A percentile compares a stretch with the other conserved stretches of the same genome.
Evolutionary conservation across 2,888 invertebrate genomes (phyloP).

Genomic region (Sphaeridia pumilis): DNA sequence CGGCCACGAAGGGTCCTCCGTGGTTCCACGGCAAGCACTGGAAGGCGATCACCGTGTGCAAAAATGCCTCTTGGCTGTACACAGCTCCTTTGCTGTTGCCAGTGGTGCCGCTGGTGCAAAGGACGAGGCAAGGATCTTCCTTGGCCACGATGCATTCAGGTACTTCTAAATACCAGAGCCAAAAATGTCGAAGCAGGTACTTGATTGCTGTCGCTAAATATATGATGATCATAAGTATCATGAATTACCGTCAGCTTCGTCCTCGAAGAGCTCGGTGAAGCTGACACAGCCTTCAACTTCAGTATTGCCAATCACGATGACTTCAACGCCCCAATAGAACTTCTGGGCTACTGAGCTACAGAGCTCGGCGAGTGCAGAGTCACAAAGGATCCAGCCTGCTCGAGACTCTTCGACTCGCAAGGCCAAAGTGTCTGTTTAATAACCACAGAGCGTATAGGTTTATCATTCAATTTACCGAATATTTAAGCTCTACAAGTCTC

Average conservation of each 20-base stretch:
- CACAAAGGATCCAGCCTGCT: constrained; percentile 33
- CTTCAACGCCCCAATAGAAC: constrained; percentile 33
- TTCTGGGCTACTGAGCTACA: constrained; percentile 22
- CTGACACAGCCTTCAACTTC: constrained; percentile 29
- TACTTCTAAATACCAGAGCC: constrained; percentile 10
- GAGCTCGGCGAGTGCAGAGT: constrained; percentile 22
- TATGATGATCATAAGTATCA: too few relatives aligned
- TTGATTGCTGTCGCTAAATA: too few relatives aligned
- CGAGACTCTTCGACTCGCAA: constrained; percentile 22
- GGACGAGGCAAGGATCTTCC: constrained; percentile 22
- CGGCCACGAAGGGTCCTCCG: constrained; percentile 19
- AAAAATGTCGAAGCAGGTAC: too few relatives aligned
- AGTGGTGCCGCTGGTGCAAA: constrained; percentile 33
- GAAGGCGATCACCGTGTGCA: constrained; percentile 9
- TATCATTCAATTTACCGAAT: background rate
- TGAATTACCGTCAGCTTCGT: constrained; percentile 27
- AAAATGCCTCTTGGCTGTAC: constrained; percentile 18
- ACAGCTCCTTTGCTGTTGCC: constrained; percentile 26
- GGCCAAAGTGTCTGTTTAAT: constrained; percentile 21
- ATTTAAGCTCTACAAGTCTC: background rate
- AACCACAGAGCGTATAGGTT: background rate
- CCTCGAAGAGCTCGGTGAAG: constrained; percentile 25
- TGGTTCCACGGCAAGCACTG: constrained; percentile 9
- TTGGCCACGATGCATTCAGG: constrained; percentile 12
- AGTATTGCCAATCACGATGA: constrained; percentile 22